A percentile compares a stretch with the other conserved stretches of the same genome.
These are phyloP conservation scores for Huso huso DNA, from an alignment of 2,797 vertebrate species.

Conservation along the genomic window DNA sequence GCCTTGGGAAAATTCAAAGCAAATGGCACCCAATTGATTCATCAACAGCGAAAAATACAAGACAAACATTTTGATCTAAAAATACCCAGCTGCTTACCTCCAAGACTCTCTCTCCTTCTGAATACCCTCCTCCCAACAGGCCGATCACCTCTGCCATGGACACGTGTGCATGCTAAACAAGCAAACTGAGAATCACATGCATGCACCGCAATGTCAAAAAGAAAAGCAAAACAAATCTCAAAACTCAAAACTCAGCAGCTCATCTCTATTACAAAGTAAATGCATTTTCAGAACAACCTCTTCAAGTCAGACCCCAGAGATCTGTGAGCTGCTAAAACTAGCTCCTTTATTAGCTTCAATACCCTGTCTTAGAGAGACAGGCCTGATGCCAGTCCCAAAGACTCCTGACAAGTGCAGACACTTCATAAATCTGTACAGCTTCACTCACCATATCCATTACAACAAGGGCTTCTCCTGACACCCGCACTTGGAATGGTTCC, in stretches of 20 bases:
- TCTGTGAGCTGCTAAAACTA: too few species aligned
- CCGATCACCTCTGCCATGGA: constrained; percentile 93
- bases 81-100: constrained; percentile 58
- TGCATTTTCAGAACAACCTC: too few species aligned
- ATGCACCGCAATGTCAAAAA: not conserved
- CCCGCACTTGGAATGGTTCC: constrained; percentile 87
- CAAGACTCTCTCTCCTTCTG: constrained; percentile 64
- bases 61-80: not conserved
- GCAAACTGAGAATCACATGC: constrained; percentile 8
- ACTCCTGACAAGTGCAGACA: too few species aligned
- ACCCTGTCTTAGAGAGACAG: too few species aligned
- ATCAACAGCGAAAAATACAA: not conserved
- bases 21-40: too few species aligned
- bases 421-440: too few species aligned
- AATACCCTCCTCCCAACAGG: constrained; percentile 83
- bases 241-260: not conserved
- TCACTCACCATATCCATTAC: constrained; percentile 90
- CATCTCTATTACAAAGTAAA: too few species aligned
- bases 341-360: too few species aligned
- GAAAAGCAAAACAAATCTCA: not conserved
- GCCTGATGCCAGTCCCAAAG: too few species aligned
- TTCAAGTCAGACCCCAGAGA: too few species aligned
- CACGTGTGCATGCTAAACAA: constrained; percentile 82
- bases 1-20: too few species aligned
- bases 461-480: constrained; percentile 84